A percentile compares a stretch with the other conserved stretches of the same genome.
These are phyloP conservation scores for Phalanger gymnotis DNA, from an alignment of 2,797 vertebrate genomes.

Conservation along the genomic window DNA sequence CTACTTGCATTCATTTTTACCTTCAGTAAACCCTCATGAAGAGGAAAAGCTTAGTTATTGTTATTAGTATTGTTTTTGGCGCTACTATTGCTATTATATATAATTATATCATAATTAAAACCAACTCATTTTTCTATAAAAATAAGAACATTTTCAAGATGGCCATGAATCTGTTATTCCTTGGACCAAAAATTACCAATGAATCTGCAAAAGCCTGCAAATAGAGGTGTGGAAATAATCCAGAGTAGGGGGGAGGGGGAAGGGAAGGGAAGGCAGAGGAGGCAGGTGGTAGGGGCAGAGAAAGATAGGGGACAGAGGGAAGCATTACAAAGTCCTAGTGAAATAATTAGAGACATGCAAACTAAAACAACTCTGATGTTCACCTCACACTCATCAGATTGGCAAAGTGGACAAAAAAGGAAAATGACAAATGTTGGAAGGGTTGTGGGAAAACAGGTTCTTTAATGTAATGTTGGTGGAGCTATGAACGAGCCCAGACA, in stretches of 20 bases:
- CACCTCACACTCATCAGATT: neutral
- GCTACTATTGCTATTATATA: neutral
- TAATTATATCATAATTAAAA: neutral
- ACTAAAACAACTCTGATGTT: neutral
- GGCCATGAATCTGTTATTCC: neutral
- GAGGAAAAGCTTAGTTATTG: neutral
- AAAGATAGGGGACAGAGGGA: neutral
- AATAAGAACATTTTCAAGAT: neutral
- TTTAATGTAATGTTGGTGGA: neutral
- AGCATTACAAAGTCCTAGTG: neutral
- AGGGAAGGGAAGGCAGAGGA: too few species aligned
- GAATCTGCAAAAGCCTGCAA: neutral
- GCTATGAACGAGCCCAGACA: neutral
- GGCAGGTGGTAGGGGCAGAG: too few species aligned
- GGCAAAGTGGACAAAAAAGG: neutral
- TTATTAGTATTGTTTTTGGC: neutral
- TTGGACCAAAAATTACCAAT: neutral
- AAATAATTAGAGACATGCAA: neutral
- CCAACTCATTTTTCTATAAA: neutral
- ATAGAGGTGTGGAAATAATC: neutral
- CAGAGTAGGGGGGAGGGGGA: neutral
- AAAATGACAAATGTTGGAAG: neutral
- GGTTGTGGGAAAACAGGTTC: neutral
- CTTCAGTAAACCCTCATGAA: neutral
- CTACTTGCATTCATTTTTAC: neutral